Evolutionary conservation across 2,888 invertebrate genomes (phyloP), one percentile per base, ranked within the genome.

Genomic region (Rambutsinella grinnellia): DNA sequence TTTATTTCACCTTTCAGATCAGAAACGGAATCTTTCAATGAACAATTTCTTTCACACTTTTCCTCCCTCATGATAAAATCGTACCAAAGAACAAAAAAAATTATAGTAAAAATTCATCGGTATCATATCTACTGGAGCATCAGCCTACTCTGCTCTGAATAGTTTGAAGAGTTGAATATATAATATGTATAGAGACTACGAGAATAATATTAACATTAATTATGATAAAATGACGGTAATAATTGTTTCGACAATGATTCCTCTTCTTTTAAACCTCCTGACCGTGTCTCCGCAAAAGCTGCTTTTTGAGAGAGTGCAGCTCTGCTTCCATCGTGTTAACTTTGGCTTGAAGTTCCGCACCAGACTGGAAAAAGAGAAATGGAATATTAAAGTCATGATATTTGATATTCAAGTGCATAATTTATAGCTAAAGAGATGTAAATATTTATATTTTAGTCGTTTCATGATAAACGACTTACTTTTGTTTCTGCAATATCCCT

Each of bases 241-340:
- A 36, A 26, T 26, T 36, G 6, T 28, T 61, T 56, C 56, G 49
- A 57, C 15, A 36, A 36, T 46, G 46, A 46, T 68, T 58, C 60
- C 56, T 54, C 15, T 71, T 62, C 62, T 71, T 78, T 56, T 78
- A n/a, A n/a, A n/a, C 77, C 49, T 75, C 61, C 60, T 79, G 78
- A 70, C 67, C 81, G 62, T 81, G 81, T 61, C 82, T 78, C 60
- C 79, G 70, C 17, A 82, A 67, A 44, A 82, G 65, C 67, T 80
- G 80, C 75, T 81, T 82, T 72, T 82, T 81, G 28, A 82, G 57
- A 56, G 79, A 82, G 66, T 80, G 82, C 61, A 82, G 72, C 67
- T 82, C 82, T 8, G 80, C 79, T 71, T 80, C 82, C 81, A 82
- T 82, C 61, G 82, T 79, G 57, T 80, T 81, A 17, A 81, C 81